Evolutionary conservation across 64 coral and sea anemone genomes (phyloP), one percentile per base, ranked within the genome.

Genomic region (Montipora foliosa): DNA sequence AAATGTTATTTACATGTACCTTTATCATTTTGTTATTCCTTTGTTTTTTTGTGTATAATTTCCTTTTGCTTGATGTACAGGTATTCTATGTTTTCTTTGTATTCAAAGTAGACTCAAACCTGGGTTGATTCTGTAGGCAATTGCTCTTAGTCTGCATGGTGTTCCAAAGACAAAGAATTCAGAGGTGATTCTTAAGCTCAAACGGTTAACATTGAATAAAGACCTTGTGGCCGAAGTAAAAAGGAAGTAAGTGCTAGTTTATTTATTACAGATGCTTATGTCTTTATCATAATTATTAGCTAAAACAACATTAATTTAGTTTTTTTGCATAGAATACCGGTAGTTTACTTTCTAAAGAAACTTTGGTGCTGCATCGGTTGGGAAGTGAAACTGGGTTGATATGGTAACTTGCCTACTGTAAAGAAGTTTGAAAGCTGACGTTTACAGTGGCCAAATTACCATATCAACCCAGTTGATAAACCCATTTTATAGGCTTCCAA

Each of bases 81-180:
- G 6, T 73, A 5, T 37, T 37, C 29, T 37, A 24, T 76, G 9
- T 44, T 46, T 76, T 44, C 46, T 37, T 14, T 45, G 1, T 45
- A 44, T 45, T 72, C 5, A 24, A 20, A 14, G 24, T 37, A 37
- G 29, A 37, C 29, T 37, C 29, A 37, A 37, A 2, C 7, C 45
- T 6, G 1, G 45, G 13, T 17, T 75, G 52, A n/a, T 22, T 62
- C 82, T 44, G 29, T 49, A 99, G 97, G 97, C 95, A 16, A 81
- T 91, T 49, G 89, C 92, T 17, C 45, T 96, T 15, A 61, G 84
- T 69, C 84, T 99, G 0, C 52, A 94, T 90, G 88, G 92, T 9
- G 72, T 99, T 50, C 97, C 97, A 29, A 96, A 96, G 69, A 96
- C 94, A 47, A 99, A 99, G 52, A 99, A 99, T 75, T 72, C 79